These are phyloP conservation scores for Drosophila diplacantha DNA, from an alignment of 2,888 invertebrate genomes.

Conservation along the genomic window DNA sequence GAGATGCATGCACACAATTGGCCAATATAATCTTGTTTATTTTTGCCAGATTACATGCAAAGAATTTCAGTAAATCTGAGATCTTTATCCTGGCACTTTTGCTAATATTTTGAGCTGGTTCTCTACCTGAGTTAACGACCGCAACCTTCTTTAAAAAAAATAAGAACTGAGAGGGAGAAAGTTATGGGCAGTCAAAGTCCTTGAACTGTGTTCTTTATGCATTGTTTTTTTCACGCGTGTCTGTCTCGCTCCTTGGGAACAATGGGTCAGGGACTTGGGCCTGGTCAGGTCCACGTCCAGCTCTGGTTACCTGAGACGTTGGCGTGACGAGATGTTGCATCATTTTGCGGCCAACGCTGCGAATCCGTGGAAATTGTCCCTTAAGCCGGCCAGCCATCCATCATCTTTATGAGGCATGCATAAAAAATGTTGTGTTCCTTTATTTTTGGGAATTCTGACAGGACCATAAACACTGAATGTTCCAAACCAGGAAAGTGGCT, in stretches of 20 bases:
- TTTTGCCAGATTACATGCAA: slow-evolving; percentile 19
- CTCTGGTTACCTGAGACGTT: slow-evolving; percentile 18
- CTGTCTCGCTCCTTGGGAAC: slow-evolving; percentile 40
- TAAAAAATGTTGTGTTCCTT: slow-evolving; percentile 37
- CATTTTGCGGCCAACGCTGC: slow-evolving; percentile 47
- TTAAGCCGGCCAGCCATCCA: slow-evolving; percentile 30
- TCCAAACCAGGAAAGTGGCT: slow-evolving; percentile 13
- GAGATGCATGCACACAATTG: slow-evolving; percentile 17
- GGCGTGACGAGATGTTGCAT: slow-evolving; percentile 60
- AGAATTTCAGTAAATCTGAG: slow-evolving; percentile 28
- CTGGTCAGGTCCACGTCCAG: slow-evolving; percentile 28
- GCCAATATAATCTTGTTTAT: slow-evolving; percentile 35
- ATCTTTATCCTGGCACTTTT: slow-evolving; percentile 5
- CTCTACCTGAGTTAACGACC: slow-evolving; percentile 46
- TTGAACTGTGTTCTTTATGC: slow-evolving; percentile 67
- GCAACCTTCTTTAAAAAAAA: slow-evolving; percentile 44
- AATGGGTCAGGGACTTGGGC: slow-evolving; percentile 39
- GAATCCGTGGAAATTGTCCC: slow-evolving; percentile 49
- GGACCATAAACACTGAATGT: slow-evolving; percentile 31
- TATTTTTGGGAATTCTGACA: slow-evolving; percentile 27
- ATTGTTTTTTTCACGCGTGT: slow-evolving; percentile 61
- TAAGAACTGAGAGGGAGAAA: slow-evolving; percentile 45
- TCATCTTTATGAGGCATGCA: slow-evolving; percentile 40
- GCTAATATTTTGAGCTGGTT: slow-evolving; percentile 17
- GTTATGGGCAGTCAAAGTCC: slow-evolving; percentile 54